Conservation (phyloP, 2,888 invertebrate species). For the Micoletzkya japonica region DNA sequence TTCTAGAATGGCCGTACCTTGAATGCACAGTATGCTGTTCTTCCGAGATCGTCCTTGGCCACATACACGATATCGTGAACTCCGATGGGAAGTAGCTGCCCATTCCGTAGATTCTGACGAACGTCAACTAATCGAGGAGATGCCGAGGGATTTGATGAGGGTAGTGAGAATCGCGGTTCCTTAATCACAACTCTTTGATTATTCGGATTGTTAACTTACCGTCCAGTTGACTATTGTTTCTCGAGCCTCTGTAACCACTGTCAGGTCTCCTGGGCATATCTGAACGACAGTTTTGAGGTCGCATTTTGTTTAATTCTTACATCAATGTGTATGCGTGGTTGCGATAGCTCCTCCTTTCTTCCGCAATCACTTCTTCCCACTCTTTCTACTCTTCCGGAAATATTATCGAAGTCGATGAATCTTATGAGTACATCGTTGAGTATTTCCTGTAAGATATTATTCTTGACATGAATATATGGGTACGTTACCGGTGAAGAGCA, state of each 20-base stretch:
- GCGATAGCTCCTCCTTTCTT: constrained; percentile 72
- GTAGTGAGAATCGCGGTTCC: constrained; percentile 19
- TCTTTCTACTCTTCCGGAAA: constrained; percentile 62
- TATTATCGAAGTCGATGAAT: constrained; percentile 89
- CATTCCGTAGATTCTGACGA: constrained; percentile 6
- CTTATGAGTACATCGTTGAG: constrained; percentile 83
- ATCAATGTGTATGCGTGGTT: too few species aligned
- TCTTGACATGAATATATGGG: too few species aligned
- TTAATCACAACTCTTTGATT: not conserved
- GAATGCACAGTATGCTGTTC: constrained; percentile 58
- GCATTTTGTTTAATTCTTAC: too few species aligned
- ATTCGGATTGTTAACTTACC: not conserved
- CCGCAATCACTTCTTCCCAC: constrained; percentile 82
- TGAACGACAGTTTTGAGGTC: not conserved
- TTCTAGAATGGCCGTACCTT: constrained; percentile 47
- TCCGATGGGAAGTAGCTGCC: not conserved
- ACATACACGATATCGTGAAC: constrained; percentile 54
- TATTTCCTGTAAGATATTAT: constrained; percentile 76
- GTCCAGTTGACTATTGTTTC: not conserved
- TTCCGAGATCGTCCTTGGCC: constrained; percentile 59
- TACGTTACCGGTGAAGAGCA: too few species aligned
- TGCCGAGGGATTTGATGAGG: constrained; percentile 1
- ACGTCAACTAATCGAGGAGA: constrained; percentile 16
- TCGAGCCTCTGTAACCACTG: not conserved
- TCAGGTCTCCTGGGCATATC: not conserved